These are phyloP conservation scores for Chrysina gloriosa DNA, from an alignment of 2,888 invertebrate species.

Conservation along the genomic window DNA sequence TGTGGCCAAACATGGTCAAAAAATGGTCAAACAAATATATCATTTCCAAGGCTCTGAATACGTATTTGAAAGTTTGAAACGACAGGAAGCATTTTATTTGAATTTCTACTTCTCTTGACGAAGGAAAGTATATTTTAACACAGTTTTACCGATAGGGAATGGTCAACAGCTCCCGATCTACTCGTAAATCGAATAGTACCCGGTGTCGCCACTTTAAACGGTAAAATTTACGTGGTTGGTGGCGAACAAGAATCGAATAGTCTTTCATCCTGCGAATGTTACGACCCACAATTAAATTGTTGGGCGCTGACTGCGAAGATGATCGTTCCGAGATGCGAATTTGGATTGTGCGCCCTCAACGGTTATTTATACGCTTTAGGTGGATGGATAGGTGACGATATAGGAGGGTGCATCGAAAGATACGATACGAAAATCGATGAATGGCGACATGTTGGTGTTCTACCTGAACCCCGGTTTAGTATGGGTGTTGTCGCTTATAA, in stretches of 20 bases:
- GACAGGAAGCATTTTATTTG: too few relatives aligned
- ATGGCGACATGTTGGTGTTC: slow-evolving; percentile 82
- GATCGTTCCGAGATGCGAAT: slow-evolving; percentile 89
- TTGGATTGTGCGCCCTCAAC: slow-evolving; percentile 86
- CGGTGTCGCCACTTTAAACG: slow-evolving; percentile 84
- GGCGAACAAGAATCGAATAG: slow-evolving; percentile 93
- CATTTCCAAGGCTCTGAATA: too few relatives aligned
- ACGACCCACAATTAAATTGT: slow-evolving; percentile 69
- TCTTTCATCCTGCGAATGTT: slow-evolving; percentile 87
- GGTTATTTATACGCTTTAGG: slow-evolving; percentile 89
- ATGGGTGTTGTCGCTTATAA: slow-evolving; percentile 91
- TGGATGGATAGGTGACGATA: slow-evolving; percentile 93
- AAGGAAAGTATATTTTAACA: too few relatives aligned
- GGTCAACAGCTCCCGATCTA: slow-evolving; percentile 86
- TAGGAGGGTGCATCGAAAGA: slow-evolving; percentile 88
- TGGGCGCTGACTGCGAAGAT: slow-evolving; percentile 70
- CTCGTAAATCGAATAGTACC: slow-evolving; percentile 87
- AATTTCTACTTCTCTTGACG: too few relatives aligned
- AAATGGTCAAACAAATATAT: too few relatives aligned
- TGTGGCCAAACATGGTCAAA: too few relatives aligned
- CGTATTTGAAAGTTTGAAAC: too few relatives aligned
- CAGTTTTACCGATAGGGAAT: too few relatives aligned
- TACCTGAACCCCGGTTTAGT: slow-evolving; percentile 88
- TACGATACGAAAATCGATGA: slow-evolving; percentile 83
- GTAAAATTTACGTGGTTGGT: slow-evolving; percentile 90